Evolutionary conservation across 2,113 vertebrate species (phyloP), one percentile per base, ranked within the genome.

Genomic region (Rousettus leschenaultii): DNA sequence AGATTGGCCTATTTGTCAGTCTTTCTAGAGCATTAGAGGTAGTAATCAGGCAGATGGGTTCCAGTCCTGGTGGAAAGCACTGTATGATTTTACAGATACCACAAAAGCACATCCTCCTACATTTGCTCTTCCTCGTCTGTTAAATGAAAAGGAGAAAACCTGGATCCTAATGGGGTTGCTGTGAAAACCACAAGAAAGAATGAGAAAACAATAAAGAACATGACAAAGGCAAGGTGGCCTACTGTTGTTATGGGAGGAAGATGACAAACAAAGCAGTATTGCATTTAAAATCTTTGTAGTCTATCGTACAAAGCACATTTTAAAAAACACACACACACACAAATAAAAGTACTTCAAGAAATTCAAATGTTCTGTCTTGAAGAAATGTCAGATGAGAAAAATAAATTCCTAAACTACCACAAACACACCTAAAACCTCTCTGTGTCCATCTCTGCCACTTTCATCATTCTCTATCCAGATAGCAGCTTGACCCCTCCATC

Each of bases 301-400:
- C 65, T 92, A 13, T 26, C 35, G 84, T 12, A 97, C 26, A 95
- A 79, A 93, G 6, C 8, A 70, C 22, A 63, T 35, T 26, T 59
- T 48, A 80, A 51, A 51, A 95, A 57, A 40, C 40, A 40, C 40
- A 40, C 43, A 45, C 43, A 45, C 45, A 38, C 19, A 95, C 82
- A 85, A 88, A 78, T 53, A 63, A 71, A 94, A 51, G 6, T 48
- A 73, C 19, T 63, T 66, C 33, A 93, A 91, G 85, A 73, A 77
- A 82, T 68, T 82, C 83, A 78, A 71, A 82, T 82, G 71, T 63
- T 95, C 24, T 82, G 45, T 89, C 66, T 80, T 83, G 26, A 88
- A 80, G 38, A 92, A 96, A 71, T 61, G 35, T 40, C 35, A 87
- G 18, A 28, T n/a, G 24, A 12, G 57, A 66, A 89, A 97, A 93